phyloP scores from a whole-genome alignment of 2,888 invertebrate species.

The Nymphalis urticae region DNA sequence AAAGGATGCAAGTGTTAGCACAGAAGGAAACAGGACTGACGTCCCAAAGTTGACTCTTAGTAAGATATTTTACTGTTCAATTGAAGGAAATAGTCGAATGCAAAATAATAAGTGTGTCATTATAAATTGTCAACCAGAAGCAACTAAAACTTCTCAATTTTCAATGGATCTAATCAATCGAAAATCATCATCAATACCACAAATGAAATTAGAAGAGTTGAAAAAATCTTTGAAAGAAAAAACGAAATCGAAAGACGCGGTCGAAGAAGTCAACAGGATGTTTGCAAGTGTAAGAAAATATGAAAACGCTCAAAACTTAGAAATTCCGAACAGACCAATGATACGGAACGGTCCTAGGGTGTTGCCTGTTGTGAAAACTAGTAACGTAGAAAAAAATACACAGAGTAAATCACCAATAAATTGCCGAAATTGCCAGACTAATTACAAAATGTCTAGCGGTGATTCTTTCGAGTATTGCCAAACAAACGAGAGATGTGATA shows the following conservation, averaged over 20 bases:
- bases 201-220: slow-evolving; percentile 72
- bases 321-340: slow-evolving; percentile 58
- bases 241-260: slow-evolving; percentile 62
- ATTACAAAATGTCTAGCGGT: slow-evolving; percentile 59
- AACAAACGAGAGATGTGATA: slow-evolving; percentile 46
- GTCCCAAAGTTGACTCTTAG: slow-evolving; percentile 49
- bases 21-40: slow-evolving; percentile 43
- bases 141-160: slow-evolving; percentile 39
- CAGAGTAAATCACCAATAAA: slow-evolving; percentile 21
- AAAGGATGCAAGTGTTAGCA: slow-evolving; percentile 60
- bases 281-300: slow-evolving; percentile 63
- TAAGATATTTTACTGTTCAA: slow-evolving; percentile 56
- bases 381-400: slow-evolving; percentile 29
- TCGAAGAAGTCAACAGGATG: slow-evolving; percentile 73
- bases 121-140: slow-evolving; percentile 55
- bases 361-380: slow-evolving; percentile 65
- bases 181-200: slow-evolving; percentile 72
- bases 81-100: slow-evolving; percentile 45
- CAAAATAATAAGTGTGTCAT: slow-evolving; percentile 53
- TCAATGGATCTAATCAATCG: slow-evolving; percentile 55
- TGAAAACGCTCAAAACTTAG: slow-evolving; percentile 35
- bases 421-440: slow-evolving; percentile 48
- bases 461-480: slow-evolving; percentile 55
- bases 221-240: slow-evolving; percentile 64
- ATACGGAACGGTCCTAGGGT: slow-evolving; percentile 66